Evolutionary conservation across 2,888 invertebrate genomes (phyloP).

Genomic region (Protonemura montana): DNA sequence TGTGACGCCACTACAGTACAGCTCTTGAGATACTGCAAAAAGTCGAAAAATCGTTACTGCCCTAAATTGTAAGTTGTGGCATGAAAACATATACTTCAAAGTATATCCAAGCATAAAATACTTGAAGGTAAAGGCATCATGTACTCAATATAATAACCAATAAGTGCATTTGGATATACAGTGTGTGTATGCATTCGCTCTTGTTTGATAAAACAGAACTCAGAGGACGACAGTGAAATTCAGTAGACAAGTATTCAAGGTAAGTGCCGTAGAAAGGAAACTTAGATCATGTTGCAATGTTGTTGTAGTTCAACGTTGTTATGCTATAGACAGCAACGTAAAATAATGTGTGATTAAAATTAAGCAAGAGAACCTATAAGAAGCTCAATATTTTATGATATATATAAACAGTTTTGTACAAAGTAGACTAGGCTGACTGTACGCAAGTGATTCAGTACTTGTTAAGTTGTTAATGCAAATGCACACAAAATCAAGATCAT

Average conservation of each 20-base stretch:
- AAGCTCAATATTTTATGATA: constrained; percentile 54
- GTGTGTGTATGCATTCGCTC: constrained; percentile 50
- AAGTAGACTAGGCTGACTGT: constrained; percentile 44
- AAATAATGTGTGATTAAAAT: constrained; percentile 56
- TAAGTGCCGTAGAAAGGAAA: constrained; percentile 71
- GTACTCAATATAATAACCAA: constrained; percentile 44
- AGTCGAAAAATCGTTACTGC: constrained; percentile 48
- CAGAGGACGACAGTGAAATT: constrained; percentile 50
- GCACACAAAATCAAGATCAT: constrained; percentile 44
- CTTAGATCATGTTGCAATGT: constrained; percentile 58
- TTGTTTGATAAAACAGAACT: constrained; percentile 46
- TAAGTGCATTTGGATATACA: constrained; percentile 51
- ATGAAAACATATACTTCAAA: constrained; percentile 51
- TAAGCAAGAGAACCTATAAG: constrained; percentile 57
- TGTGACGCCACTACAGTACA: constrained; percentile 47
- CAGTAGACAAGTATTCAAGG: constrained; percentile 54
- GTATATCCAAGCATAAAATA: constrained; percentile 51
- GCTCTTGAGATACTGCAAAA: constrained; percentile 47
- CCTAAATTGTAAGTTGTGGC: constrained; percentile 44
- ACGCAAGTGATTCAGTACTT: constrained; percentile 7
- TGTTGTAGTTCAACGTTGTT: constrained; percentile 52
- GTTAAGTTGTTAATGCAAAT: constrained; percentile 33
- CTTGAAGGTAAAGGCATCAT: constrained; percentile 34
- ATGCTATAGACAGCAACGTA: constrained; percentile 54
- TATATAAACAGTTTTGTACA: constrained; percentile 39